Evolutionary conservation across 1,140 invertebrate genomes (phyloP), one percentile per base, ranked within the genome.

Genomic region (Lucilia cuprina): DNA sequence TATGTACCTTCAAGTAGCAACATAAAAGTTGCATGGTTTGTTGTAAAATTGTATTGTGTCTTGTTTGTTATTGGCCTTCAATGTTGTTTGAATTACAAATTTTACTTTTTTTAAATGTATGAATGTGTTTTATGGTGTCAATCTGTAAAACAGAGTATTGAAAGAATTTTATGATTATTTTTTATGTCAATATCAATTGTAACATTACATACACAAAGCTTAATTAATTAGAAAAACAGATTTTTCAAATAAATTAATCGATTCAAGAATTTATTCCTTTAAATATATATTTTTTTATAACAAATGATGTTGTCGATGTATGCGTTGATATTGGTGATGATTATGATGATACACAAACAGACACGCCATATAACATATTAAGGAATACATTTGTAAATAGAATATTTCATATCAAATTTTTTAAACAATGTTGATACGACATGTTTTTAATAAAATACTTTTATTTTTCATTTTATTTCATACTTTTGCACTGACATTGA

Each of bases 1-100:
- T 60, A n/a, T 60, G 55, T 17, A 60, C 7, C 17, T n/a, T 12
- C 14, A 7, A 60, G 55, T 60, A 60, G 41, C 5, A 41, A 41
- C 41, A 41, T 41, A 55, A 55, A 55, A 12, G 13, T 55, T 55
- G 50, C 17, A 55, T 14, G 12, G 50, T 55, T 41, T 41, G 41
- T 41, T 41, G 41, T 41, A 41, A 41, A 41, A 55, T 2, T 55
- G 50, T 55, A n/a, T 55, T 70, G 65, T 70, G 19, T 70, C 10
- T 70, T 70, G n/a, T 70, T 70, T 70, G 65, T 70, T 70, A 70
- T 70, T 70, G 65, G 65, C 65, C 65, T 70, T 70, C 65, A 70
- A 70, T 55, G 50, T 21, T 70, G 65, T 21, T 21, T 21, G 21
- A 70, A 70, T 70, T 25, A 21, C 65, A 70, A 70, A 21, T 70